Conservation (phyloP, 1,140 invertebrate species). For the Lanistes nyassanus region DNA sequence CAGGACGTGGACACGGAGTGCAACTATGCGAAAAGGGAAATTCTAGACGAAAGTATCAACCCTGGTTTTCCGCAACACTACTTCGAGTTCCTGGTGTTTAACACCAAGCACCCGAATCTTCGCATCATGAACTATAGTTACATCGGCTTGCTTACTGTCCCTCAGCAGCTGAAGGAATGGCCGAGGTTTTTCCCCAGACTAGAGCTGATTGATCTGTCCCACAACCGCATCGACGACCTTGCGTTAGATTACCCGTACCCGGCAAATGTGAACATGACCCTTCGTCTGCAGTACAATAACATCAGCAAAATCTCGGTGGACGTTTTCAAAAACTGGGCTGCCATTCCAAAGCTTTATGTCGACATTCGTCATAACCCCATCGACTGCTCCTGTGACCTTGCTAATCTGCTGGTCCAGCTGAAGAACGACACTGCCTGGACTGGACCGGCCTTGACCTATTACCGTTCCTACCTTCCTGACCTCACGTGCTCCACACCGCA, state of each 20-base stretch:
- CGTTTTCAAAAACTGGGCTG: slow-evolving; percentile 20
- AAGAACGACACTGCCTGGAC: slow-evolving; percentile 10
- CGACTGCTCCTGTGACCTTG: slow-evolving; percentile 21
- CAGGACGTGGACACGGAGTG: background rate
- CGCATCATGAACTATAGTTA: slow-evolving; percentile 27
- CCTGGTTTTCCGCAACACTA: background rate
- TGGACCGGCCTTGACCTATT: background rate
- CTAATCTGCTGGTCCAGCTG: background rate
- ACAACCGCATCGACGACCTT: slow-evolving; percentile 21
- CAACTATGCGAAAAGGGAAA: slow-evolving; percentile 13
- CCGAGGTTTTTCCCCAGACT: slow-evolving; percentile 19
- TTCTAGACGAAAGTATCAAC: slow-evolving; percentile 28
- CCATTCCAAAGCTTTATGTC: slow-evolving; percentile 14
- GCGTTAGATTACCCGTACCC: background rate
- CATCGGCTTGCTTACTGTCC: slow-evolving; percentile 8
- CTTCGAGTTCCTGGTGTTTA: slow-evolving; percentile 23
- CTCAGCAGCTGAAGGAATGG: slow-evolving; percentile 20
- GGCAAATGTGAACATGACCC: background rate
- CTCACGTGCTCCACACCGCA: slow-evolving; percentile 11
- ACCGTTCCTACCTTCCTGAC: background rate
- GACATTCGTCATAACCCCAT: slow-evolving; percentile 32
- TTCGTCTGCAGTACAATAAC: slow-evolving; percentile 30
- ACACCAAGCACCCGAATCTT: slow-evolving; percentile 17
- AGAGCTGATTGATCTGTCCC: slow-evolving; percentile 21
- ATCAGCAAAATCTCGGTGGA: slow-evolving; percentile 21